Conservation (phyloP, 2,888 invertebrate genomes). For the Drosophila ustulata region DNA sequence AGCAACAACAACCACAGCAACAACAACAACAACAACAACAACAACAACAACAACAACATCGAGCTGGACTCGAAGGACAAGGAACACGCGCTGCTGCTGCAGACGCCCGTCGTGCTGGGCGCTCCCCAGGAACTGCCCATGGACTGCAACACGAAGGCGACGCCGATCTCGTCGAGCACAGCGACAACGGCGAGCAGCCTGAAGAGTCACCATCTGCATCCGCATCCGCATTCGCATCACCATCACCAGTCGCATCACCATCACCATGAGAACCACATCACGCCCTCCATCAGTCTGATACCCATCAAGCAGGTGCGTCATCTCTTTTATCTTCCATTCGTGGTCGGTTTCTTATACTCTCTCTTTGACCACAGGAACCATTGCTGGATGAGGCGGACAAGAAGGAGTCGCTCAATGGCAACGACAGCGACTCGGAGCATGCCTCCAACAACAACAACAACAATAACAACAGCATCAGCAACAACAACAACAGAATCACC, state of each 20-base stretch:
- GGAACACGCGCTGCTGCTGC: constrained; percentile 70
- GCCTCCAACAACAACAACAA: constrained; percentile 85
- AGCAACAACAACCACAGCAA: constrained; percentile 28
- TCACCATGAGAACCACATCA: constrained; percentile 87
- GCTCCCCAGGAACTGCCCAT: constrained; percentile 71
- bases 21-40: neutral
- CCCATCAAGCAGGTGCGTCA: constrained; percentile 91
- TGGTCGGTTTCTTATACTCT: neutral
- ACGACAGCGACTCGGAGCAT: constrained; percentile 80
- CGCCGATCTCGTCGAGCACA: constrained; percentile 81
- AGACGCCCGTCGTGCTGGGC: constrained; percentile 63
- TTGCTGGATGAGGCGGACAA: constrained; percentile 69
- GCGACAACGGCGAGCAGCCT: constrained; percentile 72
- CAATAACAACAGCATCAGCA: constrained; percentile 32
- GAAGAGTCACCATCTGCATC: constrained; percentile 73
- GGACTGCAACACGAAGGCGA: constrained; percentile 82
- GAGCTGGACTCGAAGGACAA: constrained; percentile 56
- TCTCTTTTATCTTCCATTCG: neutral
- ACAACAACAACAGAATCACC: constrained; percentile 88
- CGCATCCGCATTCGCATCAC: constrained; percentile 82
- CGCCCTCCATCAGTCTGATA: constrained; percentile 94
- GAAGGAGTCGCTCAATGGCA: constrained; percentile 78
- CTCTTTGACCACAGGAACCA: constrained; percentile 77
- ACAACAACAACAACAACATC: constrained; percentile 33
- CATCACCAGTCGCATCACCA: constrained; percentile 72